phyloP scores from a whole-genome alignment of 2,888 invertebrate genomes.

The Cynaeus angustus region DNA sequence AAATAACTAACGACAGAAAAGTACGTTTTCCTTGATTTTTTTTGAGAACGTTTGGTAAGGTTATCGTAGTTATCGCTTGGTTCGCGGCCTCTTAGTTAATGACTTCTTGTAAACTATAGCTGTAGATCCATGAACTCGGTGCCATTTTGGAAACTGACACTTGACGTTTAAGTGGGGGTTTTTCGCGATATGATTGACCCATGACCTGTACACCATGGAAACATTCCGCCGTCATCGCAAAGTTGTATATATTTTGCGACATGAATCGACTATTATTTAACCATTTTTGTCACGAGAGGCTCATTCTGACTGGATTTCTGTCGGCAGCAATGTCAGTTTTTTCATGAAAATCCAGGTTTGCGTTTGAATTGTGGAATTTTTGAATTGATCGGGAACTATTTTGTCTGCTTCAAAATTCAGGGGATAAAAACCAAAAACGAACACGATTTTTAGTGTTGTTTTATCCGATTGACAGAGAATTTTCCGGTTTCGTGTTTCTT shows the following conservation, averaged over 20 bases:
- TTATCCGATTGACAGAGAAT: slow-evolving; percentile 12
- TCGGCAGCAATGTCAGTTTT: neutral
- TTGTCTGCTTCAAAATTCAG: neutral
- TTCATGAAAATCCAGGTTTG: neutral
- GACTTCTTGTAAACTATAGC: neutral
- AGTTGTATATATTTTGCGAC: neutral
- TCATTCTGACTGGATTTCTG: neutral
- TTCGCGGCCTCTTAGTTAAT: neutral
- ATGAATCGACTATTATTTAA: neutral
- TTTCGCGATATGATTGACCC: neutral
- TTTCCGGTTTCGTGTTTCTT: slow-evolving; percentile 13
- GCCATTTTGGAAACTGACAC: slow-evolving; percentile 2
- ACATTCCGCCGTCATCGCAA: neutral
- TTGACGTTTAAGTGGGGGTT: neutral
- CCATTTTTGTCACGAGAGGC: neutral
- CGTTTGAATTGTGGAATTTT: neutral
- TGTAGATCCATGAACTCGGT: neutral
- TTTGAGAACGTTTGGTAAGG: neutral
- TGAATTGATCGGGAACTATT: neutral
- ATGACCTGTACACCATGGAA: neutral
- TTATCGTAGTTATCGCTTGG: too few relatives aligned
- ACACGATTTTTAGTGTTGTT: slow-evolving; percentile 1
- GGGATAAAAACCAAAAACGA: neutral
- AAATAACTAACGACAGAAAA: too few relatives aligned
- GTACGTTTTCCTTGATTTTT: neutral